Base-by-base conservation (phyloP, 2,797 vertebrate genomes). In the Diglossa cyanea region DNA sequence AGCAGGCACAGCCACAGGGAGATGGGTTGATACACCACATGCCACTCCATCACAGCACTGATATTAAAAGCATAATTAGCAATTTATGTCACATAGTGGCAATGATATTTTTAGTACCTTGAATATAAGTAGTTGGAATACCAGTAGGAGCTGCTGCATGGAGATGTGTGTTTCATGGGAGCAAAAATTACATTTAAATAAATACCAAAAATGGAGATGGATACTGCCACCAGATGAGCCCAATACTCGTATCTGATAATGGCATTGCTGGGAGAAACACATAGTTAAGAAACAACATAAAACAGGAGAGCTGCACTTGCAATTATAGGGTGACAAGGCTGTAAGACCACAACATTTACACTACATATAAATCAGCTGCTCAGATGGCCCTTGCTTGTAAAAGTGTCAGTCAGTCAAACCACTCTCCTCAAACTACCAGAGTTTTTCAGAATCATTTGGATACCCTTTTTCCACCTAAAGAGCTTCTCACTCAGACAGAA, bases 301-400 rank as follows among this genome's bases (percentile, higher is more conserved):
- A 97, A 35, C 48, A 96, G 85, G 85, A 95, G 86, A 85, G 67
- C 72, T 73, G 47, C 51, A 53, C 86, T 68, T 67, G 84, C 58
- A 78, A 60, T 94, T 94, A 86, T 13, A 86, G 88, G 66, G 58
- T 62, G 74, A 40, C 84, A 55, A 79, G 82, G 93, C 70, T 71
- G 28, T 89, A 94, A 91, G 76, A 47, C 65, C 78, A 66, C 75
- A 63, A 61, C 81, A 72, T 93, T 96, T 96, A 95, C 31, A 78
- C 62, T 86, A 71, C 75, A 23, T 84, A 92, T 93, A 94, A 91
- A 91, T 92, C 93, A 93, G 51, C 28, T 42, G 30, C 57, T 93
- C 66, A 57, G 63, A 81, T 57, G 62, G 84, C 33, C 66, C 63
- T 48, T 45, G 24, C 53, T 13, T 94, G 87, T 95, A 60, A 67